Evolutionary conservation across 2,113 vertebrate genomes (phyloP).

Genomic region (Elephas maximus): DNA sequence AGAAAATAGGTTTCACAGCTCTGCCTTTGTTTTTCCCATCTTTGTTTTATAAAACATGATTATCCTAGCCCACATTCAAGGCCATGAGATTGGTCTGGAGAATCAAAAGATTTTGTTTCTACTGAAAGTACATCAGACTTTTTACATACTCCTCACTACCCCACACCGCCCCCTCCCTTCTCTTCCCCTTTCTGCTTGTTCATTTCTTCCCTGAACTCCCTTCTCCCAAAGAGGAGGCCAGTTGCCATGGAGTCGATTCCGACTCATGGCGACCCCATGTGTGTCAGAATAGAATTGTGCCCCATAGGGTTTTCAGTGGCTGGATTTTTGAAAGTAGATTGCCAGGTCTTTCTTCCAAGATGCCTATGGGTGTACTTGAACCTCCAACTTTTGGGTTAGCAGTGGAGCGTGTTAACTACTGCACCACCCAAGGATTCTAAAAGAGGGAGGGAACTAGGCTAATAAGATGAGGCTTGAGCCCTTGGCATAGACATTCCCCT

Average conservation of each 20-base stretch:
- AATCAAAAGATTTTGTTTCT: background rate
- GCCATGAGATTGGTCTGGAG: background rate
- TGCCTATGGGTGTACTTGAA: background rate
- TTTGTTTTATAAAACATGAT: background rate
- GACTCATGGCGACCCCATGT: background rate
- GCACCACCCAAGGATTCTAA: background rate
- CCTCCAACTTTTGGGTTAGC: background rate
- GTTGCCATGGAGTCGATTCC: background rate
- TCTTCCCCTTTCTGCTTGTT: background rate
- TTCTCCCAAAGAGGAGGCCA: background rate
- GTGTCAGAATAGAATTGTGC: background rate
- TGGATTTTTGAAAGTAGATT: background rate
- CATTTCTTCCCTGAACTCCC: conserved; percentile 11
- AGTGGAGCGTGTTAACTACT: background rate
- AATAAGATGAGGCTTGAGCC: background rate
- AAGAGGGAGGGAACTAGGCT: background rate
- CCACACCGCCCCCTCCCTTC: background rate
- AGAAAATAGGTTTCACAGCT: background rate
- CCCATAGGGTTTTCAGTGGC: background rate
- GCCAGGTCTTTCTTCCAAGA: background rate
- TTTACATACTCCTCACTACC: background rate
- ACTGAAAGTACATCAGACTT: background rate
- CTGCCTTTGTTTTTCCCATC: conserved; percentile 22
- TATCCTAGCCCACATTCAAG: background rate
- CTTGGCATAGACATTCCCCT: background rate